Base-by-base conservation (phyloP, 2,113 vertebrate species). In the Chelonoidis abingdonii region DNA sequence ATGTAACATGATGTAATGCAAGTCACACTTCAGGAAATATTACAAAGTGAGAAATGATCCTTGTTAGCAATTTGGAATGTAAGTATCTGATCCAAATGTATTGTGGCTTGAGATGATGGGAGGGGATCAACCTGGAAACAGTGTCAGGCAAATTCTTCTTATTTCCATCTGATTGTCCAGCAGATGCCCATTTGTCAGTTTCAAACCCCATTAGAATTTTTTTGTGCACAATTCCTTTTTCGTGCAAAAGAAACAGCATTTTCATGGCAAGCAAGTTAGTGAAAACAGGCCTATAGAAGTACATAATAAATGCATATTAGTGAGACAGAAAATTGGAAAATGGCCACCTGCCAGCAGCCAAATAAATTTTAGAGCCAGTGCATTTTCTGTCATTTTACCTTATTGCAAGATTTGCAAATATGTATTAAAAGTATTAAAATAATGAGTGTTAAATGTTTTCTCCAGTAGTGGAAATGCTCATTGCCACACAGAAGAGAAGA, bases 361-460 rank as follows among this genome's bases (percentile, higher is more conserved):
- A 97, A 98, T 98, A 98, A 98, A 98, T 98, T 98, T 97, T 95
- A 95, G 96, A 98, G 96, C 95, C 96, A 96, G 97, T 97, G 97
- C 92, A 97, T 98, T 98, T 98, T 98, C 97, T 98, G 96, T 97
- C 97, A 92, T 94, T 97, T 98, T 97, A 93, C 93, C 87, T 98
- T 98, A 98, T 98, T 97, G 97, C 96, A 98, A 96, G 97, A 98
- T 98, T 97, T 98, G 97, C 98, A 98, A 98, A 98, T 98, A 98
- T 98, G 98, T 98, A 98, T 98, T 98, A 98, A 98, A 98, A 98
- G 97, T 98, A 98, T 98, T 98, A 98, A 98, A 98, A 98, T 98
- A 95, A 96, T 97, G 93, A 98, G 98, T 98, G 98, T 98, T 98
- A 98, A 98, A 98, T 98, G 97, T 97, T 98, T 98, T 97, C 97